Evolutionary conservation across 1,140 invertebrate species (phyloP).

Genomic region (Bombyx mori): DNA sequence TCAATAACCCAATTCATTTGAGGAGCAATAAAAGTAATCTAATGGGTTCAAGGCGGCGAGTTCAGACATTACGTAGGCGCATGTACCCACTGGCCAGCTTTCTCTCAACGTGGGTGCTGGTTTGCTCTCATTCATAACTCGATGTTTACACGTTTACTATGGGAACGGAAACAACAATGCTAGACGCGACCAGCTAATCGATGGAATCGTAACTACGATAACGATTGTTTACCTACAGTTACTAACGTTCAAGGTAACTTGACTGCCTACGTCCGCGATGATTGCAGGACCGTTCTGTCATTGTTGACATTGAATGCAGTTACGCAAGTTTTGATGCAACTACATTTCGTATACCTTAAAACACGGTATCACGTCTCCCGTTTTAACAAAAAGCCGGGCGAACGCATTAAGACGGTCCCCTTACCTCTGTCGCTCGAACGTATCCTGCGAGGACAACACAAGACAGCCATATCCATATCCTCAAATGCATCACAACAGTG

Average conservation of each 20-base stretch:
- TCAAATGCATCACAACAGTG: conserved; percentile 69
- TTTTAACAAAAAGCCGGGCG: conserved; percentile 45
- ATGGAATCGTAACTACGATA: conserved; percentile 42
- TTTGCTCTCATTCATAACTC: conserved; percentile 40
- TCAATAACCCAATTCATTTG: too few species aligned
- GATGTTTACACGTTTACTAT: conserved; percentile 32
- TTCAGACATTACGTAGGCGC: conserved; percentile 16
- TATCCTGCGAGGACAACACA: conserved; percentile 71
- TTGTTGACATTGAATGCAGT: conserved; percentile 64
- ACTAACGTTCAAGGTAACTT: conserved; percentile 50
- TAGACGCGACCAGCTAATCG: conserved; percentile 37
- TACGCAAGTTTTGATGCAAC: conserved; percentile 49
- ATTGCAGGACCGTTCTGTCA: conserved; percentile 25
- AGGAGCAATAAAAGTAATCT: not conserved
- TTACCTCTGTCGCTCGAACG: conserved; percentile 71
- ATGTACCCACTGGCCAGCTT: conserved; percentile 19
- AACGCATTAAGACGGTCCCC: conserved; percentile 62
- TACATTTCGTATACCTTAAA: conserved; percentile 19
- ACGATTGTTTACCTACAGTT: conserved; percentile 63
- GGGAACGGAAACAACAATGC: conserved; percentile 24
- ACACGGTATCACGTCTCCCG: conserved; percentile 24
- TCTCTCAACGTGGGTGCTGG: conserved; percentile 41
- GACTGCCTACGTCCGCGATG: conserved; percentile 16
- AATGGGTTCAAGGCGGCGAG: conserved; percentile 8
- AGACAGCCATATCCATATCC: conserved; percentile 71